phyloP scores from a whole-genome alignment of 2,113 vertebrate genomes.

The Erythrocercus mccallii region DNA sequence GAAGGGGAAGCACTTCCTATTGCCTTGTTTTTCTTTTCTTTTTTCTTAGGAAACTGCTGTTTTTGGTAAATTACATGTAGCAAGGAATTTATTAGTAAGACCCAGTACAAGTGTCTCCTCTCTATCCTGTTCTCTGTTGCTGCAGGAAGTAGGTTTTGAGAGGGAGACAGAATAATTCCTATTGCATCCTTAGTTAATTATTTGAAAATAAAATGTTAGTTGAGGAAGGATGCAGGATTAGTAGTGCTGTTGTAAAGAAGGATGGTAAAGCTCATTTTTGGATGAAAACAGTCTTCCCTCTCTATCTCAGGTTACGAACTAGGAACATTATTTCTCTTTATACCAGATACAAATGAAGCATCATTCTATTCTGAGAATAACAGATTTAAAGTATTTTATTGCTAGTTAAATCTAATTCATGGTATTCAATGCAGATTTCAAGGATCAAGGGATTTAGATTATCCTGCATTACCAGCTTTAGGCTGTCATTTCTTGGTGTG shows the following conservation, averaged over 20 bases:
- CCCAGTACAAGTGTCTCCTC: neutral
- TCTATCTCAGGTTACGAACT: neutral
- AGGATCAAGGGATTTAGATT: slow-evolving; percentile 47
- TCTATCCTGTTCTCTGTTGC: neutral
- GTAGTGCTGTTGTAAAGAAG: neutral
- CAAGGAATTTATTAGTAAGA: neutral
- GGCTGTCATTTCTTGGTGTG: neutral
- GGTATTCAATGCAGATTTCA: slow-evolving; percentile 7
- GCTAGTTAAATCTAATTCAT: slow-evolving; percentile 11
- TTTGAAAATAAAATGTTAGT: neutral
- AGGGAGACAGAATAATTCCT: neutral
- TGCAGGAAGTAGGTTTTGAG: neutral
- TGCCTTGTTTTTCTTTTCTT: neutral
- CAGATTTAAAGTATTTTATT: neutral
- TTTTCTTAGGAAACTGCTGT: neutral
- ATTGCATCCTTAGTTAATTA: neutral
- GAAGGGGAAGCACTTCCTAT: neutral
- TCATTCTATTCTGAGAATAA: neutral
- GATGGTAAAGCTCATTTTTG: neutral
- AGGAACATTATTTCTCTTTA: neutral
- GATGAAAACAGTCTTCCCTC: neutral
- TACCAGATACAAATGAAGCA: neutral
- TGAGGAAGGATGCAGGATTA: neutral
- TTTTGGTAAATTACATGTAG: neutral
- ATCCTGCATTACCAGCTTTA: slow-evolving; percentile 22